Evolutionary conservation across 2,888 invertebrate species (phyloP), one percentile per base, ranked within the genome.

Genomic region (Dryobota labecula): DNA sequence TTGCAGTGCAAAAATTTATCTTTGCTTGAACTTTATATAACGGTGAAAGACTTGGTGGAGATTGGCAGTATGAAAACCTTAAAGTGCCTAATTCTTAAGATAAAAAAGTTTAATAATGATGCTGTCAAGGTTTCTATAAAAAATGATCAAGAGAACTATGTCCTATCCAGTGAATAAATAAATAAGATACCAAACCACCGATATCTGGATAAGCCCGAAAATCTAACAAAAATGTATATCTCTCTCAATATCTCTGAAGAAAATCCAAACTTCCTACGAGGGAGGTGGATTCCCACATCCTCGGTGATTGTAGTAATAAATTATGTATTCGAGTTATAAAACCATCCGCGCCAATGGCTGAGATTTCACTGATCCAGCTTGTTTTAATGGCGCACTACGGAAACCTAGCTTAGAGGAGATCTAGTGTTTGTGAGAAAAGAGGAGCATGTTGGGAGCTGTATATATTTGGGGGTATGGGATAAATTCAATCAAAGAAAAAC

Each of bases 251-350:
- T 11, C 51, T 47, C 15, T 24, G 49, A 58, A 77, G 43, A 7
- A 63, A 70, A 72, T 68, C 62, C 63, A 70, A 70, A 72, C 67
- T 71, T 69, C 75, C 57, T 18, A 62, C 67, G 77, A 71, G 73
- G 24, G 27, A 57, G 27, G 49, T 27, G 18, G 7, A 53, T 88
- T 83, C 84, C 69, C 81, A 86, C 84, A 84, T 88, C 86, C 70
- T 76, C 69, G 82, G 76, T 84, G 85, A 90, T 85, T 86, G 86
- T 81, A 80, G 89, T 87, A 86, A 91, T 94, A 94, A 94, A 94
- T 94, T 94, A 94, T 94, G 94, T 94, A 94, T 94, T 94, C 94
- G 85, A 91, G 93, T 92, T 93, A 93, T 94, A 94, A 94, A 94
- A 92, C 90, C 88, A 89, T 90, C 92, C 91, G 86, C 87, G 89